Percentiles rank a stretch among this genome's conserved stretches.
These are phyloP conservation scores for Pyrgus malvae DNA, from an alignment of 2,888 invertebrate genomes.

Conservation along the genomic window DNA sequence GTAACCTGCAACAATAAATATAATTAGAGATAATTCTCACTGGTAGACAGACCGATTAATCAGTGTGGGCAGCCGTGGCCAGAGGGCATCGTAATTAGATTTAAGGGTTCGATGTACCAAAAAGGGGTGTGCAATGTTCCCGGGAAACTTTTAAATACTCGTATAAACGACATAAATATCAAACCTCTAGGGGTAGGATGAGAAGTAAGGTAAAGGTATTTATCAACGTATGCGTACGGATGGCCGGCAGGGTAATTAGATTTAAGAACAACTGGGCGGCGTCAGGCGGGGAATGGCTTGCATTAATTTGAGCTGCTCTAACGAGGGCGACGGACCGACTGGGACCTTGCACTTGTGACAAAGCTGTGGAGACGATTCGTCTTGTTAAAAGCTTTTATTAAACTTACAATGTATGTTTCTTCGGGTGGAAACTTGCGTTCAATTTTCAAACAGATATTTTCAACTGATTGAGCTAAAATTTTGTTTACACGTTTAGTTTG, in stretches of 20 bases:
- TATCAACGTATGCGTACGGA: constrained; percentile 29
- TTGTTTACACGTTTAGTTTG: too few relatives aligned
- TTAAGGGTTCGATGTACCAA: not conserved
- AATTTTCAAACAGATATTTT: too few relatives aligned
- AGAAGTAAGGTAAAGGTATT: constrained; percentile 3
- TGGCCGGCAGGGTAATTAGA: constrained; percentile 70
- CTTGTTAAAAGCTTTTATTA: not conserved
- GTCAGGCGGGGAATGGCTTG: constrained; percentile 78
- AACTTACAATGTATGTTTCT: too few relatives aligned
- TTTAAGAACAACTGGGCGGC: constrained; percentile 81
- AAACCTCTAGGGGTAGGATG: too few relatives aligned
- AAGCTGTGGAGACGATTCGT: constrained; percentile 43
- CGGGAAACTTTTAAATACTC: too few relatives aligned
- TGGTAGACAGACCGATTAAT: constrained; percentile 41
- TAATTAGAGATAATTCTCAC: too few relatives aligned
- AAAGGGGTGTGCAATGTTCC: too few relatives aligned
- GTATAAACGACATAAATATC: too few relatives aligned
- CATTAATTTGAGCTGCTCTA: constrained; percentile 81
- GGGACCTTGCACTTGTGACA: constrained; percentile 55
- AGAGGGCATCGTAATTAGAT: constrained; percentile 4
- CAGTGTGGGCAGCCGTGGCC: constrained; percentile 20
- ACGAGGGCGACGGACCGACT: constrained; percentile 75
- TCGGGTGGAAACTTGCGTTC: too few relatives aligned
- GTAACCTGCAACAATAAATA: too few relatives aligned
- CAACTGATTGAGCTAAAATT: too few relatives aligned